phyloP scores from a whole-genome alignment of 2,113 vertebrate genomes.

The human (Homo sapiens) region DNA sequence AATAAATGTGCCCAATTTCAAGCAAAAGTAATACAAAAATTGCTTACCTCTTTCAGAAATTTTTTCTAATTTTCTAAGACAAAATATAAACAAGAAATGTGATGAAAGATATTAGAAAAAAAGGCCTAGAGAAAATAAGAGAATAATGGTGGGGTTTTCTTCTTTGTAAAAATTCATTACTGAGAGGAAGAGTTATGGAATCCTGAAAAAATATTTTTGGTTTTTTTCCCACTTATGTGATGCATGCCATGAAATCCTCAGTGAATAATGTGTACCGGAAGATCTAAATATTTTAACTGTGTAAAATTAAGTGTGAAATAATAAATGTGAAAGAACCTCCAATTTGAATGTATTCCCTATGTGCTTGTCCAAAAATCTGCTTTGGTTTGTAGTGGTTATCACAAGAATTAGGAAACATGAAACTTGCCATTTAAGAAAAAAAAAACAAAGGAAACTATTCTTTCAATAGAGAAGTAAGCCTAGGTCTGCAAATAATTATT shows the following conservation, averaged over 20 bases:
- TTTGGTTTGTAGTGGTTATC: conserved; percentile 38
- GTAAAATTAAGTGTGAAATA: conserved; percentile 42
- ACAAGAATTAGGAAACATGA: conserved; percentile 29
- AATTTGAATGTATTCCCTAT: not conserved
- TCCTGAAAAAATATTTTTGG: not conserved
- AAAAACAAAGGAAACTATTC: not conserved
- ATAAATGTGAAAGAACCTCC: not conserved
- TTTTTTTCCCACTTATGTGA: not conserved
- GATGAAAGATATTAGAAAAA: not conserved
- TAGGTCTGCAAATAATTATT: conserved; percentile 41
- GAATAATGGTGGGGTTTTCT: not conserved
- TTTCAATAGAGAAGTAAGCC: not conserved
- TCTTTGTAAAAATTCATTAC: not conserved
- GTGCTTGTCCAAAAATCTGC: not conserved
- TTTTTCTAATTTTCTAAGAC: not conserved
- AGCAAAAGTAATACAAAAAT: not conserved
- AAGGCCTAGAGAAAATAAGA: not conserved
- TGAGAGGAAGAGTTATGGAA: not conserved
- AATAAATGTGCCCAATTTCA: not conserved
- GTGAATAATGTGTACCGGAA: not conserved
- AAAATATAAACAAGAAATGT: not conserved
- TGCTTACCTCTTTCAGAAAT: not conserved
- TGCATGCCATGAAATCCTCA: not conserved
- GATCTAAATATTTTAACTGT: conserved; percentile 10
- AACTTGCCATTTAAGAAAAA: conserved; percentile 36